Evolutionary conservation across 1,140 invertebrate genomes (phyloP), one percentile per base, ranked within the genome.

Genomic region (Monochamus saltuarius): DNA sequence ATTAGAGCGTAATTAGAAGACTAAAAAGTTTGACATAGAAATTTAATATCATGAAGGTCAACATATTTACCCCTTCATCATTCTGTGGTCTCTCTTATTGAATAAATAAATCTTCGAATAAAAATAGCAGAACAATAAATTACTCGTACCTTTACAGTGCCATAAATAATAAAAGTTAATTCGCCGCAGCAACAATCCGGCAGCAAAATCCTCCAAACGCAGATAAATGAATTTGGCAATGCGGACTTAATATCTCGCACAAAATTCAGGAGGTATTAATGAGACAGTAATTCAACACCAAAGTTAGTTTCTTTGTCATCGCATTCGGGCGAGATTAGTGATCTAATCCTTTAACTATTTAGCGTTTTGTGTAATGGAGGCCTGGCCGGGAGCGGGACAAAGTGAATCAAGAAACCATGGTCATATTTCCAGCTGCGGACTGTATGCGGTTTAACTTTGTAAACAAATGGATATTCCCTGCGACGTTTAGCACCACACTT

Each of bases 391-490:
- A 29, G 22, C 22, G 22, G 50, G 29, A 62, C 61, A 63, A 69
- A 69, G 60, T 65, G 62, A 69, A 67, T 69, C 65, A 55, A 57
- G 59, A 62, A 64, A 46, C 53, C 61, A 19, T 45, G 56, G 57
- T 61, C 55, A 69, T 68, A 68, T 66, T 70, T 71, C 63, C 67
- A 62, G 62, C 46, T 69, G 69, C 62, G 65, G 62, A 64, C 67
- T 61, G 60, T 59, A 61, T 67, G 69, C 62, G 69, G 69, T 68
- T 53, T 40, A 19, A 54, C 59, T 40, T 56, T 55, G 59, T 65
- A 40, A 66, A 66, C 64, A 65, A 71, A 71, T 64, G 70, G 66
- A 69, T 72, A 72, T 72, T 70, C 65, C 58, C 61, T 59, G 65
- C 59, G 70, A 72, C 70, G 62, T 72, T 68, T 72, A 70, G 66